These are phyloP conservation scores for Brachionus rubens DNA, from an alignment of 1,140 invertebrate species.

Conservation along the genomic window DNA sequence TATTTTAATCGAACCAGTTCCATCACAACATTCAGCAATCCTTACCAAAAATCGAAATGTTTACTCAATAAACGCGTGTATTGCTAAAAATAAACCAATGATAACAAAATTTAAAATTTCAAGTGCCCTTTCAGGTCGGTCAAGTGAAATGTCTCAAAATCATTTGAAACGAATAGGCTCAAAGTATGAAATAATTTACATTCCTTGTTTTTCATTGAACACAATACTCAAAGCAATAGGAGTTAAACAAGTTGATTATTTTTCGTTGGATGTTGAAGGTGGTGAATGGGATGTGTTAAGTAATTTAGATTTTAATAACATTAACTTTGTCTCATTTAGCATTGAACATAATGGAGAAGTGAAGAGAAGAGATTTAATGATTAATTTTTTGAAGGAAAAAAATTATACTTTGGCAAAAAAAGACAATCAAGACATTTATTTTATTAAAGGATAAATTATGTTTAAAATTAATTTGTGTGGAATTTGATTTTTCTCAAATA, in stretches of 20 bases:
- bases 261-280: conserved; percentile 41
- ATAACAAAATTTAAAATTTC: not conserved
- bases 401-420: no score
- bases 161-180: not conserved
- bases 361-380: not conserved
- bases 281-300: conserved; percentile 29
- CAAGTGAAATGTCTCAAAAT: not conserved
- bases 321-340: not conserved
- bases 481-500: no score
- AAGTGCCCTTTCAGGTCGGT: not conserved
- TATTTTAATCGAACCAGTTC: conserved; percentile 71
- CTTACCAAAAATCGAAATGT: not conserved
- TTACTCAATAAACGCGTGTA: conserved; percentile 8
- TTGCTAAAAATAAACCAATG: not conserved
- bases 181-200: not conserved
- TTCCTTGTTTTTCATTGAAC: conserved; percentile 19
- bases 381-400: no score
- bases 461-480: no score
- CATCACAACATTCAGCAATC: conserved; percentile 62
- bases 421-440: no score
- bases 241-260: conserved; percentile 44
- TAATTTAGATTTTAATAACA: not conserved
- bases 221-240: not conserved
- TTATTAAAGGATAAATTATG: no score
- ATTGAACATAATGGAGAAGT: not conserved